These are phyloP conservation scores for Numenius arquata DNA, from an alignment of 2,113 vertebrate species.

Conservation along the genomic window DNA sequence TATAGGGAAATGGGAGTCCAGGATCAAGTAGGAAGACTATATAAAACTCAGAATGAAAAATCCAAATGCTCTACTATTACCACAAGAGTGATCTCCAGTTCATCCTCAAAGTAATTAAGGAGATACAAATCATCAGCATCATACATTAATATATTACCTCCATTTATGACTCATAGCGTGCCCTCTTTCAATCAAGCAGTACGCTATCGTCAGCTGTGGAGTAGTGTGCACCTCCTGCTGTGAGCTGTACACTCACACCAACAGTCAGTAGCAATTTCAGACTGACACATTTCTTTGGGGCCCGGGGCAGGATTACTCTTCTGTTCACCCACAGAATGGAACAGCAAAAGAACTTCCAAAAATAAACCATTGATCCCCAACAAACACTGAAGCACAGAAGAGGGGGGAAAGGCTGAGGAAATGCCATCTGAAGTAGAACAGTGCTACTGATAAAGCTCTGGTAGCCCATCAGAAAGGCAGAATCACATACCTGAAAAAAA, in stretches of 20 bases:
- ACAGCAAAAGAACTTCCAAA: background rate
- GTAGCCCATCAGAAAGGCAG: background rate
- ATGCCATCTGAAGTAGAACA: background rate
- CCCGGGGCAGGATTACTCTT: background rate
- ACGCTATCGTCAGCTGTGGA: rapidly evolving
- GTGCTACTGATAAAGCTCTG: background rate
- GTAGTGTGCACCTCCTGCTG: too few species aligned
- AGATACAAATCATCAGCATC: background rate
- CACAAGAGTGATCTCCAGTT: background rate
- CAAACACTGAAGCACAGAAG: background rate
- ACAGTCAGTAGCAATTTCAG: background rate
- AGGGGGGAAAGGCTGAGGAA: background rate
- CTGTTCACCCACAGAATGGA: background rate
- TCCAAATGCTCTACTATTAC: background rate
- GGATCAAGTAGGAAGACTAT: background rate
- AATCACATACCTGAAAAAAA: background rate
- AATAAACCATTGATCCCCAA: background rate
- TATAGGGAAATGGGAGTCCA: background rate
- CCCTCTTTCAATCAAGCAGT: background rate
- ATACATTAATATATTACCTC: background rate
- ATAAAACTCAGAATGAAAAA: background rate
- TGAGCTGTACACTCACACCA: too few species aligned
- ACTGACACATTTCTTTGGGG: background rate
- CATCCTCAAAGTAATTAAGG: background rate
- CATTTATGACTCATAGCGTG: background rate